Evolutionary conservation across 2,888 invertebrate genomes (phyloP).

Genomic region (Miltochrista miniata): DNA sequence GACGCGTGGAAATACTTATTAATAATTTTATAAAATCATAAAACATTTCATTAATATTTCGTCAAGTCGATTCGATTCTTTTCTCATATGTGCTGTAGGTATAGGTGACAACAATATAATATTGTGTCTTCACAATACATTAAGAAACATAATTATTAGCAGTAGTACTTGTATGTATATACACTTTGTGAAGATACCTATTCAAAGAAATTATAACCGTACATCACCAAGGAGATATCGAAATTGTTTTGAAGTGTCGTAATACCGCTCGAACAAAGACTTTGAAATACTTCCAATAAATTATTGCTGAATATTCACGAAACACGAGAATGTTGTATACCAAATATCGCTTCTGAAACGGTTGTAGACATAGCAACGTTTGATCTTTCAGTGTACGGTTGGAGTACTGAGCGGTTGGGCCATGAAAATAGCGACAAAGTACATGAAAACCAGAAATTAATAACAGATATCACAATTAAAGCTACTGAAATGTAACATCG

Average conservation of each 20-base stretch:
- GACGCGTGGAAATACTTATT: too few species aligned
- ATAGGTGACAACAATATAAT: too few species aligned
- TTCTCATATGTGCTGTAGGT: too few species aligned
- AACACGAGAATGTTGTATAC: conserved; percentile 55
- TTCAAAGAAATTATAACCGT: background rate
- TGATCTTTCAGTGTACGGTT: conserved; percentile 55
- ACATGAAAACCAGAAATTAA: too few species aligned
- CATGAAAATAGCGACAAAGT: conserved; percentile 25
- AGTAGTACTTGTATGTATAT: too few species aligned
- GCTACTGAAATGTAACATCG: too few species aligned
- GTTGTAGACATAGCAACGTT: conserved; percentile 69
- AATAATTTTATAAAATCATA: too few species aligned
- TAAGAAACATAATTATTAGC: too few species aligned
- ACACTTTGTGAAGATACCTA: background rate
- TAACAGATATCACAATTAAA: too few species aligned
- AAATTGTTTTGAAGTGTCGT: conserved; percentile 1
- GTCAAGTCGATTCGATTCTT: too few species aligned
- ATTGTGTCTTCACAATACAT: too few species aligned
- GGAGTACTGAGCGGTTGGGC: conserved; percentile 25
- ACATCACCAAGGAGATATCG: background rate
- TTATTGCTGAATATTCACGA: conserved; percentile 50
- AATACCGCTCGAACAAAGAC: conserved; percentile 19
- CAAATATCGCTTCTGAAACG: conserved; percentile 55
- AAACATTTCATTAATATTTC: too few species aligned
- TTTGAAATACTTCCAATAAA: conserved; percentile 47